Evolutionary conservation across 2,113 vertebrate genomes (phyloP), one percentile per base, ranked within the genome.

Genomic region (Carlito syrichta): DNA sequence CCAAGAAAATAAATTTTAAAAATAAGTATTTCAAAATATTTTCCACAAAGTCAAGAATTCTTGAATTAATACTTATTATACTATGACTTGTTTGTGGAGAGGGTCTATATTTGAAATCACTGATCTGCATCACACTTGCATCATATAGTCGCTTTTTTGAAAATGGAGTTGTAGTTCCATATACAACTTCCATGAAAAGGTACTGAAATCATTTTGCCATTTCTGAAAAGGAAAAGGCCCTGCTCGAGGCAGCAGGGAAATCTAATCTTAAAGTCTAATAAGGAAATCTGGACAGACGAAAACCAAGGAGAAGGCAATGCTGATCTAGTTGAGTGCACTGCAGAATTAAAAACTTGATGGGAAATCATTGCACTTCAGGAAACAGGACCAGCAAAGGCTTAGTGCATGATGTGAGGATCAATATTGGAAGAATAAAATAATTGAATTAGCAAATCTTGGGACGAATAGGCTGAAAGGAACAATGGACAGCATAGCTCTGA

Each of bases 371-470:
- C 2, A 5, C 84, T 95, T 97, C 84, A 92, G 84, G 84, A 66
- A 97, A 85, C 8, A 97, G 60, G 63, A 85, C 85, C 54, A 88
- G 84, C 3, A 62, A 96, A 93, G 58, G 79, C 92, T 97, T 96
- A 94, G 69, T 94, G 43, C 56, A 91, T 0, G 0, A 92, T 73
- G 45, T 90, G 63, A 96, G 43, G 92, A 97, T 98, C 95, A 95
- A 96, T 97, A 97, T 73, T 96, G n/a, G 71, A 96, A 97, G 81
- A 92, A 94, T 92, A 96, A 97, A 97, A 96, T 96, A 96, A 98
- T 96, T 95, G 90, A 97, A 96, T 97, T 95, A 97, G 87, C 90
- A 95, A 96, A 98, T 97, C 87, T 87, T 32, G 23, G 88, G 93
- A 97, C 90, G 97, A 95, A 96, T 96, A 85, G 76, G 68, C 52